Evolutionary conservation across 2,113 vertebrate species (phyloP), one percentile per base, ranked within the genome.

Genomic region (Sander lucioperca): DNA sequence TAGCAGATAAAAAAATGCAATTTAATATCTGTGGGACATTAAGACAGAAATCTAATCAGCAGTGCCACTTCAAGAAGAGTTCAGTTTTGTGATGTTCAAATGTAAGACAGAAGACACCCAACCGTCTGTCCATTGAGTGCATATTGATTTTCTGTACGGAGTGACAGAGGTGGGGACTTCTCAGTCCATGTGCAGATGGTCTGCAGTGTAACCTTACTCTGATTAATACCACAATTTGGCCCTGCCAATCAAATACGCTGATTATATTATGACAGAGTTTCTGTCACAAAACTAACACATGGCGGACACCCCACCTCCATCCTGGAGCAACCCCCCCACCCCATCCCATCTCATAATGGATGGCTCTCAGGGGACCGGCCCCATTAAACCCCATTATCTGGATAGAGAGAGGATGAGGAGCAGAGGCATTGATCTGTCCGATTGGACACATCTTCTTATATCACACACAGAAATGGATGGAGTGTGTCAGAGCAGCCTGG

Each of bases 371-470:
- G 76, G 79, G 93, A 89, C 12, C 5, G 13, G 81, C 77, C 68
- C 86, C 90, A 92, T 92, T 91, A 92, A 88, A 89, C 67, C 70
- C 91, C 88, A 90, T 94, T 93, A 93, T 92, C 88, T 88, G 74
- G 80, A 89, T 11, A 85, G 79, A 84, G 63, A 71, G 74, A 88
- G 77, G 79, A 80, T 65, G 82, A 83, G 79, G 63, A 58, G 45
- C 36, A n/a, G 18, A 57, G 43, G 7, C 74, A 93, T 84, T 87
- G 89, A 93, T 92, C 76, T 25, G 12, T 72, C 67, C 80, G 58
- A 86, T 80, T 36, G 82, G 79, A 27, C 58, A 61, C 68, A 64
- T 84, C 69, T 74, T 79, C 78, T 62, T 73, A 51, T 82, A 72
- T 79, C 62, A 56, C 65, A 57, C 39, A 71, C 72, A 59, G 18